Evolutionary conservation across 2,888 invertebrate genomes (phyloP).

Genomic region (Trilocha varians): DNA sequence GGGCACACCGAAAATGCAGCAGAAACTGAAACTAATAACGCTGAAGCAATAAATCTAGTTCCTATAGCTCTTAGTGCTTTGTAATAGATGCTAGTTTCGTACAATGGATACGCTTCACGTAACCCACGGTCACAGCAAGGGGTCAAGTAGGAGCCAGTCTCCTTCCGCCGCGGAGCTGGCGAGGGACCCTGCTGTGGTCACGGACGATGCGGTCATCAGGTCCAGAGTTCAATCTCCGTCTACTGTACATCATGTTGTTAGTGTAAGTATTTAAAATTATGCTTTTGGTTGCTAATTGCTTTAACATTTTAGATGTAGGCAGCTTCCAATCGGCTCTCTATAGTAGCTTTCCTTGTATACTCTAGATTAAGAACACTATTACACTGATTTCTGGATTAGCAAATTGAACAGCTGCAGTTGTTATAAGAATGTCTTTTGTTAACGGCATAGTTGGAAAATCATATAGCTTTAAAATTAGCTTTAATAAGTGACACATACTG

Average conservation of each 20-base stretch:
- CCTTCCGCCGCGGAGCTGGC: conserved; percentile 68
- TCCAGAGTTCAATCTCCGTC: conserved; percentile 64
- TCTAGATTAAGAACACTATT: too few relatives aligned
- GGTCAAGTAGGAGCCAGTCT: conserved; percentile 76
- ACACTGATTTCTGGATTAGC: too few relatives aligned
- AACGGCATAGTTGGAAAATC: too few relatives aligned
- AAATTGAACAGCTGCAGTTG: too few relatives aligned
- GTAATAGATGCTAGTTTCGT: not conserved
- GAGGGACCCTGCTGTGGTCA: conserved; percentile 51
- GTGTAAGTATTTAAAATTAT: too few relatives aligned
- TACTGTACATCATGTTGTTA: conserved; percentile 54
- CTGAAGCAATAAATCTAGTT: not conserved
- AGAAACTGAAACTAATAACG: not conserved
- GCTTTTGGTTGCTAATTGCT: too few relatives aligned
- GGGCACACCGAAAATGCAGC: not conserved
- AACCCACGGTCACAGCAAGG: conserved; percentile 68
- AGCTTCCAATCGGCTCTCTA: too few relatives aligned
- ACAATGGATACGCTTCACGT: conserved; percentile 61
- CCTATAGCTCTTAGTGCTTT: not conserved
- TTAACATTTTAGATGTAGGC: too few relatives aligned
- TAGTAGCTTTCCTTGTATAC: too few relatives aligned
- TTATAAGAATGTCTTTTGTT: too few relatives aligned
- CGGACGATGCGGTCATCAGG: conserved; percentile 57
- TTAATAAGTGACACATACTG: too few relatives aligned
- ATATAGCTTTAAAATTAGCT: too few relatives aligned